Percentiles rank a stretch among this genome's conserved stretches.
Evolutionary conservation across 2,888 invertebrate species (phyloP).

Genomic region (Hirtodrosophila histrioides): DNA sequence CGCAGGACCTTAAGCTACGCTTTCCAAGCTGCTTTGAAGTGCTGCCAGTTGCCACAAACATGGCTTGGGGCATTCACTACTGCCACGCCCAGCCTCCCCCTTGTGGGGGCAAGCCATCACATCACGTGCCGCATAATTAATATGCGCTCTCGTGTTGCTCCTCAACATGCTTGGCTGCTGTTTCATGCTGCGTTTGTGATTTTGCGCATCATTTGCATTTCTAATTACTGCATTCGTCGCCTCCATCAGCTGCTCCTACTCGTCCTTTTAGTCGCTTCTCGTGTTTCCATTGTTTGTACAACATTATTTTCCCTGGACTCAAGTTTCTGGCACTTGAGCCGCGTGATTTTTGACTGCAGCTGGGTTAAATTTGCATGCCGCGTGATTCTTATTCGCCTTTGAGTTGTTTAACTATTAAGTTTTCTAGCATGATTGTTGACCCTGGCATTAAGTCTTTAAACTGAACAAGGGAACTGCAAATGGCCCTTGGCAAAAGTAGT

Average conservation of each 20-base stretch:
- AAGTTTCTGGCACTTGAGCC: conserved; percentile 14
- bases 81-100: too few species aligned
- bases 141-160: conserved; percentile 40
- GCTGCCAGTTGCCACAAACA: background rate
- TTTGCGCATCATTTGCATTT: conserved; percentile 66
- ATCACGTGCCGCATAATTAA: conserved; percentile 51
- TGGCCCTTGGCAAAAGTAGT: background rate
- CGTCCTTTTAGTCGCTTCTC: conserved; percentile 7
- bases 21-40: conserved; percentile 40
- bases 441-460: conserved; percentile 9
- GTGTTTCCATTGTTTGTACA: conserved; percentile 35
- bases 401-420: conserved; percentile 23
- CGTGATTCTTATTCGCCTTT: conserved; percentile 3
- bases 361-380: conserved; percentile 11
- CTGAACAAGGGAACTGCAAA: background rate
- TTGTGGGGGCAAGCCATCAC: background rate
- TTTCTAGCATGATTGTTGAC: conserved; percentile 15
- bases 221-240: conserved; percentile 58
- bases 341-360: conserved; percentile 50
- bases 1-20: conserved; percentile 27
- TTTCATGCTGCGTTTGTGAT: conserved; percentile 36
- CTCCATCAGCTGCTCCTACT: conserved; percentile 6
- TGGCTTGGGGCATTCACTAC: too few species aligned
- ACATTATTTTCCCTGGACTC: conserved; percentile 31
- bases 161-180: conserved; percentile 9